These are phyloP conservation scores for Pemphigus obesinymphae DNA, from an alignment of 1,140 invertebrate genomes.

Conservation along the genomic window DNA sequence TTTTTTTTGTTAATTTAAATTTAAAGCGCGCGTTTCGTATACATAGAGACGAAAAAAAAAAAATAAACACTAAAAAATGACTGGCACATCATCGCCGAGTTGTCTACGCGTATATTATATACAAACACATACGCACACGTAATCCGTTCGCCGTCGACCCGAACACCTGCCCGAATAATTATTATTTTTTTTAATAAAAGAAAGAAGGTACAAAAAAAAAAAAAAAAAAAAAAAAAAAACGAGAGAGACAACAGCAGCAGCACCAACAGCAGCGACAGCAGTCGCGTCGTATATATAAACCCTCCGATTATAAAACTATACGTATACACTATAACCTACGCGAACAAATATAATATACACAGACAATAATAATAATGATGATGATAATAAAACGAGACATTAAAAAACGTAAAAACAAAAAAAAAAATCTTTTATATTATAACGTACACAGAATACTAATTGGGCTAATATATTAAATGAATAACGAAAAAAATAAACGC, in stretches of 20 bases:
- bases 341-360: not conserved
- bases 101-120: no score
- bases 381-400: slow-evolving; percentile 1
- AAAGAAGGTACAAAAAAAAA: no score
- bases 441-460: slow-evolving; percentile 32
- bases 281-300: slow-evolving; percentile 7
- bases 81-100: slow-evolving; percentile 34
- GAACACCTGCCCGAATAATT: slow-evolving; percentile 41
- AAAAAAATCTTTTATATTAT: not conserved
- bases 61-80: slow-evolving; percentile 34
- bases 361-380: slow-evolving; percentile 37
- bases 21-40: slow-evolving; percentile 23
- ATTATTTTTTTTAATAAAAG: slow-evolving; percentile 38
- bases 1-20: slow-evolving; percentile 31
- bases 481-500: not conserved
- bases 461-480: slow-evolving; percentile 38
- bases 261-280: slow-evolving; percentile 4
- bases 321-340: not conserved
- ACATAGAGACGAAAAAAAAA: slow-evolving; percentile 32
- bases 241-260: slow-evolving; percentile 19
- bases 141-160: not conserved
- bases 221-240: slow-evolving; percentile 4
- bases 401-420: slow-evolving; percentile 5
- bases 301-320: slow-evolving; percentile 28
- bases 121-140: not conserved